Percentiles rank a stretch among this genome's conserved stretches.
Conservation (phyloP, 2,113 vertebrate species). For the Dunckerocampus dactyliophorus region DNA sequence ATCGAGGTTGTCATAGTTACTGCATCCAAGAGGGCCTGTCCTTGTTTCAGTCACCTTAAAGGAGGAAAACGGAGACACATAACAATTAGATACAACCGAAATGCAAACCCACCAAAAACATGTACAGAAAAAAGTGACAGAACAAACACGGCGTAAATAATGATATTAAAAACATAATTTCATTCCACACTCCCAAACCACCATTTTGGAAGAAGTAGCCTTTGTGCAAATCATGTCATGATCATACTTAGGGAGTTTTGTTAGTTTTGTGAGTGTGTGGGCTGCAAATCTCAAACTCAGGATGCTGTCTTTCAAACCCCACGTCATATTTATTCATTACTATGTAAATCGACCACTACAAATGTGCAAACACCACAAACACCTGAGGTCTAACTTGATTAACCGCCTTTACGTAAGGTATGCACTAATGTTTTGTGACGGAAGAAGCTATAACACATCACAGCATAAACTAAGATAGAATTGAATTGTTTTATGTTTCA, state of each 20-base stretch:
- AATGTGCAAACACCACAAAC: too few species aligned
- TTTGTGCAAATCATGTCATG: constrained; percentile 32
- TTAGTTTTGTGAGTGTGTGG: constrained; percentile 29
- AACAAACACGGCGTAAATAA: too few species aligned
- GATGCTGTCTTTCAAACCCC: constrained; percentile 48
- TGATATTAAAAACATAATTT: constrained; percentile 35
- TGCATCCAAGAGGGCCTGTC: constrained; percentile 82
- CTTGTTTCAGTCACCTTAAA: constrained; percentile 81
- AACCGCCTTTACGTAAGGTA: too few species aligned
- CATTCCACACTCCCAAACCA: constrained; percentile 4
- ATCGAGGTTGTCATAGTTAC: constrained; percentile 86
- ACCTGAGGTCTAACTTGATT: too few species aligned
- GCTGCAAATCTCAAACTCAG: constrained; percentile 36
- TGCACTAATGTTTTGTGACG: too few species aligned
- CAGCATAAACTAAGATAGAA: too few species aligned
- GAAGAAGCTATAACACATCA: too few species aligned
- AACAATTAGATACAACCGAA: constrained; percentile 42
- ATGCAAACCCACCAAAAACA: constrained; percentile 32
- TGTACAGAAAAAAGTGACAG: constrained; percentile 17
- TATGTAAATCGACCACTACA: neutral
- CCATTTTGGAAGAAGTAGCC: constrained; percentile 20
- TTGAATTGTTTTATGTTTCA: too few species aligned
- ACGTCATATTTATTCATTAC: constrained; percentile 26
- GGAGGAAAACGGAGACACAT: constrained; percentile 41
- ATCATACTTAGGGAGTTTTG: constrained; percentile 33